Conservation (phyloP, 2,888 invertebrate genomes). For the Thumatha senex region DNA sequence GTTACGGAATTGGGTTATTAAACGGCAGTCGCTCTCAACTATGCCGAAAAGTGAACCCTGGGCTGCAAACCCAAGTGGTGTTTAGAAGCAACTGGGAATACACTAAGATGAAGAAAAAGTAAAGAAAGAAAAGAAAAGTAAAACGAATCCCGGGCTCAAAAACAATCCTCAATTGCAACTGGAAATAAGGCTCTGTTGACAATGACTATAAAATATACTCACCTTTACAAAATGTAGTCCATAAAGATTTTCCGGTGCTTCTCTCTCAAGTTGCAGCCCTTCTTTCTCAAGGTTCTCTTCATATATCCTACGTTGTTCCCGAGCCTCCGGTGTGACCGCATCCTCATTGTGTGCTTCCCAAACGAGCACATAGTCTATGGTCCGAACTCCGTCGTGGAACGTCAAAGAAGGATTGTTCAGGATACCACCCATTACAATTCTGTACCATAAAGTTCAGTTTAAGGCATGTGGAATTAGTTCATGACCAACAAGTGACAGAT, state of each 20-base stretch:
- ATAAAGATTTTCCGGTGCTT: constrained; percentile 83
- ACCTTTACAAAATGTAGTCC: constrained; percentile 92
- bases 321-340: constrained; percentile 67
- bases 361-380: constrained; percentile 91
- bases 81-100: too few species aligned
- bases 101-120: too few species aligned
- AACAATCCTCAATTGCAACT: too few species aligned
- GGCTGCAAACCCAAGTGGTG: too few species aligned
- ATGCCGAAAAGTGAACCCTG: too few species aligned
- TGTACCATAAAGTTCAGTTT: constrained; percentile 30
- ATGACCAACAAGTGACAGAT: background rate
- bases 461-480: background rate
- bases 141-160: too few species aligned
- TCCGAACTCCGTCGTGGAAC: constrained; percentile 87
- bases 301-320: constrained; percentile 84
- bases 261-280: constrained; percentile 89
- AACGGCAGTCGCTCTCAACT: too few species aligned
- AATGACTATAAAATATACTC: too few species aligned
- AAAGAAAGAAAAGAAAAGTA: too few species aligned
- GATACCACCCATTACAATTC: constrained; percentile 70
- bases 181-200: too few species aligned
- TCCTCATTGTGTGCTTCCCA: constrained; percentile 86
- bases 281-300: constrained; percentile 88
- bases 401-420: constrained; percentile 82
- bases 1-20: too few species aligned